A percentile compares a stretch with the other conserved stretches of the same genome.
phyloP scores from a whole-genome alignment of 2,888 invertebrate genomes.

The Lobophora halterata region DNA sequence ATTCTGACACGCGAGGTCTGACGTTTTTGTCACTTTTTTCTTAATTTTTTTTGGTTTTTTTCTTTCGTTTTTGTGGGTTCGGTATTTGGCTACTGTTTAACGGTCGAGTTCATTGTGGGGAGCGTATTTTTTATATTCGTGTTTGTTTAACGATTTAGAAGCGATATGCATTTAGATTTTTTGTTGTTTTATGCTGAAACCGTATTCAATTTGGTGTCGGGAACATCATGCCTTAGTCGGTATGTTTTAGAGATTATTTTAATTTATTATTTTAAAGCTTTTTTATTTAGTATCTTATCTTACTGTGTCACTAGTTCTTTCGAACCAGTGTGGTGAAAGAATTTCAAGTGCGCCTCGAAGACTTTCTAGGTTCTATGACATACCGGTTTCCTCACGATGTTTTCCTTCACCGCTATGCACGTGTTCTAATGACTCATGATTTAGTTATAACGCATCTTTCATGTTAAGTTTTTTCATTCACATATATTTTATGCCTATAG shows the following conservation, averaged over 20 bases:
- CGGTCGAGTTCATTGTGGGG: conserved; percentile 51
- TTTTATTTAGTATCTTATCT: too few relatives aligned
- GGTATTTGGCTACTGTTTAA: conserved; percentile 64
- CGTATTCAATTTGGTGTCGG: conserved; percentile 4
- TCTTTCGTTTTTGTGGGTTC: conserved; percentile 45
- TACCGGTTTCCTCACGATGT: too few relatives aligned
- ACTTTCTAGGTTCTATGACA: too few relatives aligned
- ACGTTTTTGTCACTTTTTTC: conserved; percentile 33
- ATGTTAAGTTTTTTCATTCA: too few relatives aligned
- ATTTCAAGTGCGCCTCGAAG: too few relatives aligned
- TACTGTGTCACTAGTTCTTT: too few relatives aligned
- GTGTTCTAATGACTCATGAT: too few relatives aligned
- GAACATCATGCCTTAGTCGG: conserved; percentile 14
- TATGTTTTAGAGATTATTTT: conserved; percentile 6
- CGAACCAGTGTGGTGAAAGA: too few relatives aligned
- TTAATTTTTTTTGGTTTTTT: conserved; percentile 36
- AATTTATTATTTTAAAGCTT: conserved; percentile 1
- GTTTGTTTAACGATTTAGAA: conserved; percentile 25
- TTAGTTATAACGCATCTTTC: too few relatives aligned
- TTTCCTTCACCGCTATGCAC: too few relatives aligned
- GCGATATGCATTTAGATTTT: conserved; percentile 17
- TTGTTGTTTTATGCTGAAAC: conserved; percentile 16
- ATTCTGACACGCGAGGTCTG: conserved; percentile 68
- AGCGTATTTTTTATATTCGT: conserved; percentile 35
- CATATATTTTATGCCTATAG: too few relatives aligned